Base-by-base conservation (phyloP, 2,113 vertebrate genomes). In the Gymnarchus niloticus region DNA sequence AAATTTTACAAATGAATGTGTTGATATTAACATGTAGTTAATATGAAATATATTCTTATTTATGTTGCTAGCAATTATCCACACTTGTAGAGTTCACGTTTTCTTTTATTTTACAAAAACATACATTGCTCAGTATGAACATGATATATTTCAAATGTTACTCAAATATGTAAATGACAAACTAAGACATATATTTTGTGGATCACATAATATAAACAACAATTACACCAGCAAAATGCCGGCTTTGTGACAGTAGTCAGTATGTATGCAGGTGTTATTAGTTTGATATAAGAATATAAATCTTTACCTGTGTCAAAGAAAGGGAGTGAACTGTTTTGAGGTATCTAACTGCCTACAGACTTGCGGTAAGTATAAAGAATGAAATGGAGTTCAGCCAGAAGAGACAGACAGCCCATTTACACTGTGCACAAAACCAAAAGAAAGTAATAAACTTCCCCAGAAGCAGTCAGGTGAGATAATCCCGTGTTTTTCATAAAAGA, bases 401-500 rank as follows among this genome's bases (percentile, higher is more conserved):
- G 23, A 81, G 80, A 54, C 41, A 48, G 49, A 28, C 23, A 81
- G 80, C 25, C 80, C 49, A 23, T 44, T 54, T 51, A 9, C 33
- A 81, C 80, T 28, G 23, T 17, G 6, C 48, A 48, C 80, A 51
- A 17, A 46, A 52, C 48, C 80, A 28, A 81, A 81, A 52, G 28
- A 54, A 81, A 80, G 23, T 49, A 46, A 80, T 80, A 54, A 54
- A 54, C 49, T 28, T 81, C 25, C 5, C 33, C n/a, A 28, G 80
- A 52, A 81, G 49, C 48, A 52, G 46, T 23, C 48, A 54, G 80
- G n/a, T 21, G 41, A 81, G 49, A 25, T 54, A 23, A 52, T 81
- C 80, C 49, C 80, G 52, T n/a, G 80, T 81, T 81, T 9, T 81
- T 81, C 49, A 81, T 52, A 81, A 51, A 81, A 48, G 44, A 78